A percentile compares a stretch with the other conserved stretches of the same genome.
These are phyloP conservation scores for Anoplophora glabripennis DNA, from an alignment of 1,140 invertebrate species.

Conservation along the genomic window DNA sequence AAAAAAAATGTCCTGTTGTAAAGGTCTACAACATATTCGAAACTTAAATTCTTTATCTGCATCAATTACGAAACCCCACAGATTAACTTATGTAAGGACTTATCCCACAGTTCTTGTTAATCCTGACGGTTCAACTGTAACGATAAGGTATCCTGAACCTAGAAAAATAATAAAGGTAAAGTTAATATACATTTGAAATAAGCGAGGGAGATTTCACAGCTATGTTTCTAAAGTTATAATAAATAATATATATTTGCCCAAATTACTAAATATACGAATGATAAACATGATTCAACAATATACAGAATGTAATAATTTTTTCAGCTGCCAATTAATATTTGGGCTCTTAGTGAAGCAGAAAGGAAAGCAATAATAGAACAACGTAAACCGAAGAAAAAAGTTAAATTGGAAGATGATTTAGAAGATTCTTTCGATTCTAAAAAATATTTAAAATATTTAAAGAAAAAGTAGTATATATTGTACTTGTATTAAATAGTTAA, in stretches of 20 bases:
- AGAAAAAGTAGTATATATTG: constrained; percentile 51
- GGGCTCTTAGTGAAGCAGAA: constrained; percentile 66
- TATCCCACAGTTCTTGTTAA: constrained; percentile 64
- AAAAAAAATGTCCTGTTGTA: not conserved
- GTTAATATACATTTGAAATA: constrained; percentile 1
- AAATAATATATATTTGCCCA: too few species aligned
- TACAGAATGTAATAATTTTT: constrained; percentile 40
- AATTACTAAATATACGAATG: too few species aligned
- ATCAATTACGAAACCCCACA: constrained; percentile 44
- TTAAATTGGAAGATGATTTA: constrained; percentile 70
- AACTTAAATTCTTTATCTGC: constrained; percentile 43
- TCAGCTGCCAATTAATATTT: constrained; percentile 76
- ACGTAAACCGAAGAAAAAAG: constrained; percentile 72
- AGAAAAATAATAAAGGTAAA: constrained; percentile 76
- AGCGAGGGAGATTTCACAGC: too few species aligned
- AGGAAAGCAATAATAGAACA: constrained; percentile 60
- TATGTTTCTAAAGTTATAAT: too few species aligned
- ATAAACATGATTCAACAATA: too few species aligned
- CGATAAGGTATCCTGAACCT: constrained; percentile 78
- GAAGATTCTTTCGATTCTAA: constrained; percentile 75
- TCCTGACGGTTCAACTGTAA: constrained; percentile 81
- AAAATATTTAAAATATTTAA: constrained; percentile 73
- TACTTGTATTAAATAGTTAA: not conserved
- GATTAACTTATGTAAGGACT: constrained; percentile 38
- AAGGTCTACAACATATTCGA: constrained; percentile 30